Conservation (phyloP, 2,113 vertebrate genomes). For the Xiphorhynchus elegans region DNA sequence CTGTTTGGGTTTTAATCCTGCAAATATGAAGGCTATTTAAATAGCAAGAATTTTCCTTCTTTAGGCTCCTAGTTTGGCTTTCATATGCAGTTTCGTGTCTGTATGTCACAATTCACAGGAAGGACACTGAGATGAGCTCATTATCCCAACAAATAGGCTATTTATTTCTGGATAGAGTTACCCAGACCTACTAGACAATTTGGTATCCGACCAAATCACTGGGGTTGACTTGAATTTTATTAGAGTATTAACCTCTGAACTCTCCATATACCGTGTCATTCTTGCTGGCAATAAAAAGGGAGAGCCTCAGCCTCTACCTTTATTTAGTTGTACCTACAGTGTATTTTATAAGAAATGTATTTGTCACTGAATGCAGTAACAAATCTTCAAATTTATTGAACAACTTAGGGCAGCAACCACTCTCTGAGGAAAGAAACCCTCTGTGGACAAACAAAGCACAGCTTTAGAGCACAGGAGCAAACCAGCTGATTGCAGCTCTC, state of each 20-base stretch:
- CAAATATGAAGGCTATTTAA: background rate
- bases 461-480: background rate
- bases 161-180: background rate
- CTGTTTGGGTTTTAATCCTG: background rate
- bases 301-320: background rate
- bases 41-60: background rate
- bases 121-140: background rate
- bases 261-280: background rate
- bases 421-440: background rate
- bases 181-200: background rate
- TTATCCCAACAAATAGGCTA: background rate
- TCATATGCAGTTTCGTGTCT: background rate
- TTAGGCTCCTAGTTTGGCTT: background rate
- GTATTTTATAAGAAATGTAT: background rate
- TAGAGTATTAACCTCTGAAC: background rate
- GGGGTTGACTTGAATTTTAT: background rate
- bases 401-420: background rate
- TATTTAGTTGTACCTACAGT: background rate
- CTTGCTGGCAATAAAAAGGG: background rate
- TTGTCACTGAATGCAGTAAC: background rate
- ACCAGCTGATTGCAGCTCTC: background rate
- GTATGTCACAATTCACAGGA: background rate
- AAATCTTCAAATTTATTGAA: slow-evolving; percentile 1
- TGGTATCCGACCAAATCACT: background rate
- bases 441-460: background rate